Percentiles rank a stretch among this genome's conserved stretches.
Evolutionary conservation across 2,888 invertebrate genomes (phyloP).

Genomic region (Drosophila lutescens): DNA sequence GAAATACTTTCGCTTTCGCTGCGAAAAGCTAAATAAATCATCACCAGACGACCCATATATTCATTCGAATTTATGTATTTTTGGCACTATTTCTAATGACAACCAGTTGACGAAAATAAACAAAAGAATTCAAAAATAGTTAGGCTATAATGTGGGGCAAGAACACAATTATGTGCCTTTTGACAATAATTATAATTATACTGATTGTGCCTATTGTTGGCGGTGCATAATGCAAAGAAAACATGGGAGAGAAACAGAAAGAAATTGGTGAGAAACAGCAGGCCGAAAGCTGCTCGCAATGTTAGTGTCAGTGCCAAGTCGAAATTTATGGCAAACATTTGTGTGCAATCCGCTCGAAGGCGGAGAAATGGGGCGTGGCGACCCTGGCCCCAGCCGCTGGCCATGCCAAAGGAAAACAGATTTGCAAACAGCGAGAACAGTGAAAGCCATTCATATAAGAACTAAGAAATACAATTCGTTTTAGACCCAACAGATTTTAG

Average conservation of each 20-base stretch:
- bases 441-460: not conserved
- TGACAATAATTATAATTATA: constrained; percentile 37
- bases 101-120: constrained; percentile 49
- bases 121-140: constrained; percentile 52
- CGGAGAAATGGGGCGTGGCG: constrained; percentile 29
- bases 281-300: constrained; percentile 33
- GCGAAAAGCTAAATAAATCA: constrained; percentile 34
- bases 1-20: constrained; percentile 64
- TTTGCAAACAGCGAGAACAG: constrained; percentile 31
- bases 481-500: not conserved
- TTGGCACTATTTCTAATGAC: constrained; percentile 54
- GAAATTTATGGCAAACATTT: constrained; percentile 47
- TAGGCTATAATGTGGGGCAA: constrained; percentile 33
- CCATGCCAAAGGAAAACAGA: constrained; percentile 35
- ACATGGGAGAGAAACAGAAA: constrained; percentile 7
- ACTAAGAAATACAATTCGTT: no score
- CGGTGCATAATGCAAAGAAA: constrained; percentile 20
- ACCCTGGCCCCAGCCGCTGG: constrained; percentile 47
- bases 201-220: constrained; percentile 11
- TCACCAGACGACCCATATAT: constrained; percentile 51
- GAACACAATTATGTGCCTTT: constrained; percentile 33
- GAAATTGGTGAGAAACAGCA: constrained; percentile 1
- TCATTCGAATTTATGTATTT: constrained; percentile 48
- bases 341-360: constrained; percentile 28
- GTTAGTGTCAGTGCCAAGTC: constrained; percentile 53